Evolutionary conservation across 2,113 vertebrate genomes (phyloP), one percentile per base, ranked within the genome.

Genomic region (Neolamprologus kungweensis): DNA sequence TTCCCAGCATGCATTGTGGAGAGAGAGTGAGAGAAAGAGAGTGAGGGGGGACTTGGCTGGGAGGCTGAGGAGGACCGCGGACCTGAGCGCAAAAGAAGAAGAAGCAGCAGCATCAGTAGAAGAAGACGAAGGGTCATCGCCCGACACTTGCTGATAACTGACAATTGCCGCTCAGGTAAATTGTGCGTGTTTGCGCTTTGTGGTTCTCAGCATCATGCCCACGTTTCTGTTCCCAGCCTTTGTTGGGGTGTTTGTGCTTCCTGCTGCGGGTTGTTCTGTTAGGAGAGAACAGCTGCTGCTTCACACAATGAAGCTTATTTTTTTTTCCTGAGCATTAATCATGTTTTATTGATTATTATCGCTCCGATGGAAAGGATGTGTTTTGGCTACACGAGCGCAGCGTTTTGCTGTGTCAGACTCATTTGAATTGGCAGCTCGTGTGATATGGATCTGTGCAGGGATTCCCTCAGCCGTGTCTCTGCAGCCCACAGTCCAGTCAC

Each of bases 1-100:
- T 95, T 96, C 96, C 95, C 96, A 89, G 92, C 94, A 96, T 96
- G 96, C 96, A 95, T 91, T 94, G 95, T 90, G 87, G 79, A 54
- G 86, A 75, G 85, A 81, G 88, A 19, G 81, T 21, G 58, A 80
- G 83, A 13, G 50, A 87, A 82, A 40, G 86, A 31, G 84, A 60
- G 79, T 60, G 47, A 33, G 57, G 17, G 80, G 83, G 65, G 57
- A 21, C 40, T 88, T 82, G 88, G 86, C 75, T 87, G 42, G 85
- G 86, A 83, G 84, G 86, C 90, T 89, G 88, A 90, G 88, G 89
- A 93, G 92, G 87, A 93, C 80, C 81, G 83, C 75, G 84, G 80
- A 89, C 53, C 88, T 57, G 85, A 89, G 80, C 82, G 68, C 84
- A 93, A 90, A 89, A 91, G 90, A 92, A 90, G 91, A 89, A 88